These are phyloP conservation scores for Tautogolabrus adspersus DNA, from an alignment of 2,113 vertebrate species.

Conservation along the genomic window DNA sequence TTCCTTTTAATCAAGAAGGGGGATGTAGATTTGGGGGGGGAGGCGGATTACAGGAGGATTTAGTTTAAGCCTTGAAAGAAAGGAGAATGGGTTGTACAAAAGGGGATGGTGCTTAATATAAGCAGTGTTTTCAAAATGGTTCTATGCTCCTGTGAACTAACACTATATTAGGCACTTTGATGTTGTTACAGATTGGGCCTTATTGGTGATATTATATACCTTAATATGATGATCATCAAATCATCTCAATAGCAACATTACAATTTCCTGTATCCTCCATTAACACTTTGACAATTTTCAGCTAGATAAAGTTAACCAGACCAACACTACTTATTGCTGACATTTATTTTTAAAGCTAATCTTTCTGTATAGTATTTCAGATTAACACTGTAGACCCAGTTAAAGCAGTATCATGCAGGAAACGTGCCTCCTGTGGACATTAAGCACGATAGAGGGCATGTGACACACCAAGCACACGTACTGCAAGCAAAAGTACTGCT, in stretches of 20 bases:
- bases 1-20: constrained; percentile 53
- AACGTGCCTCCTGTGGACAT: neutral
- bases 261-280: neutral
- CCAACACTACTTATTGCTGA: neutral
- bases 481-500: neutral
- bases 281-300: constrained; percentile 3
- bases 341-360: neutral
- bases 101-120: constrained; percentile 39
- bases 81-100: constrained; percentile 46
- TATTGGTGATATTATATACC: neutral
- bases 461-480: neutral
- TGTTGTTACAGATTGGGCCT: neutral
- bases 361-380: neutral
- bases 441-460: neutral
- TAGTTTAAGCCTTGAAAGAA: constrained; percentile 61
- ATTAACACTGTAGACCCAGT: neutral
- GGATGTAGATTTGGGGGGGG: constrained; percentile 43
- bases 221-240: neutral
- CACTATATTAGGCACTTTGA: constrained; percentile 41
- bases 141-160: constrained; percentile 21
- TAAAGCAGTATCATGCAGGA: neutral
- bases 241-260: neutral
- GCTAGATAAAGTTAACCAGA: neutral
- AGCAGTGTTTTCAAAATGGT: constrained; percentile 26
- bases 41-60: constrained; percentile 61